Conservation (phyloP, 2,888 invertebrate species). For the Brenthis ino region DNA sequence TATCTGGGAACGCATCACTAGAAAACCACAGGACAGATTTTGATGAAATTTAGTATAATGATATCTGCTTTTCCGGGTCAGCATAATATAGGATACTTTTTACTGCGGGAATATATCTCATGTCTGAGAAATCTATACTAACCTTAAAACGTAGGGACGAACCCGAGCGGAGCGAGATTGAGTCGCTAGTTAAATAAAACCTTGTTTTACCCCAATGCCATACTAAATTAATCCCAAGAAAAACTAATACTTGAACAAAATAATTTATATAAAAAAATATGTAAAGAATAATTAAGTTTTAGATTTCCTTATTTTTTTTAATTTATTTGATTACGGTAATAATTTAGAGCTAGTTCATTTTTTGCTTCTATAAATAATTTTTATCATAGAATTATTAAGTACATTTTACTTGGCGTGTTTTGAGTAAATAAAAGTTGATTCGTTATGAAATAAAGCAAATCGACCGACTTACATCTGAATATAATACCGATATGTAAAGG, state of each 20-base stretch:
- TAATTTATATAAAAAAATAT: background rate
- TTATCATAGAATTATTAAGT: background rate
- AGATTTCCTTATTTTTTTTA: background rate
- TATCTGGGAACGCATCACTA: too few species aligned
- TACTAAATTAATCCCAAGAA: background rate
- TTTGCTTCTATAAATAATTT: constrained; percentile 10
- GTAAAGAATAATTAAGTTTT: background rate
- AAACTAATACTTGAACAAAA: background rate
- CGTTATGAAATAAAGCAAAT: constrained; percentile 17
- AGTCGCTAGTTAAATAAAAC: too few species aligned
- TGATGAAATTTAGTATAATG: too few species aligned
- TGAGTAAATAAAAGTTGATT: constrained; percentile 13
- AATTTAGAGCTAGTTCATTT: constrained; percentile 4
- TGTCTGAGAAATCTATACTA: too few species aligned
- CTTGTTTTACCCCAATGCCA: too few species aligned
- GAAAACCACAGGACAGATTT: too few species aligned
- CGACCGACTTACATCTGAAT: background rate
- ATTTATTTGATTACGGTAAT: constrained; percentile 15
- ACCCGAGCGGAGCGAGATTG: too few species aligned
- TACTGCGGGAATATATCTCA: too few species aligned
- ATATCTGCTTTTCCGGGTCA: too few species aligned
- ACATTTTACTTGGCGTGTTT: constrained; percentile 8
- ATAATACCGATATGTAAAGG: too few species aligned
- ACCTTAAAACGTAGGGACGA: too few species aligned
- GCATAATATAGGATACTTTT: too few species aligned